Conservation (phyloP, 2,113 vertebrate species). For the Corythaeola cristata region DNA sequence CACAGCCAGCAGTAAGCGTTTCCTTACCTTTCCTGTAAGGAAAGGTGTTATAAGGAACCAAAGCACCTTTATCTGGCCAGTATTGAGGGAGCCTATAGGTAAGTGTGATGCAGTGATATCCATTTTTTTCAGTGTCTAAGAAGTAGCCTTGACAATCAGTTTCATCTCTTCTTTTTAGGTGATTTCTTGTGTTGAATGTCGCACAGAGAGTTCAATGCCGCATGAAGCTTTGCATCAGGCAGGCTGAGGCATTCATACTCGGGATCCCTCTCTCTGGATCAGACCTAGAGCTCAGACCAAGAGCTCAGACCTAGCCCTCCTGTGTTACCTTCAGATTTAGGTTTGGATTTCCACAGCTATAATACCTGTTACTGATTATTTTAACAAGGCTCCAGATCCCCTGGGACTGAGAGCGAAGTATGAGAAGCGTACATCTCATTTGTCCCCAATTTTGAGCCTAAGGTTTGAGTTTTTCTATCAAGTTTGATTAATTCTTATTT, state of each 20-base stretch:
- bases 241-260: neutral
- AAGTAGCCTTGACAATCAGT: neutral
- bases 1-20: neutral
- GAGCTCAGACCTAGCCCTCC: neutral
- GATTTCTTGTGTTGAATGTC: neutral
- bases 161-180: neutral
- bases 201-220: neutral
- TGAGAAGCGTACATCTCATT: neutral
- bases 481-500: neutral
- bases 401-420: neutral
- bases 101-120: neutral
- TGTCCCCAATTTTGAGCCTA: neutral
- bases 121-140: neutral
- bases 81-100: neutral
- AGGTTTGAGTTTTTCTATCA: neutral
- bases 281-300: neutral
- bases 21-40: neutral
- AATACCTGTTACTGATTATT: neutral
- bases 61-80: neutral
- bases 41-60: neutral
- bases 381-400: neutral
- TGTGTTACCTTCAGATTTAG: neutral
- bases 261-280: neutral
- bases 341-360: neutral
- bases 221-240: neutral